Percentiles rank a stretch among this genome's conserved stretches.
phyloP scores from a whole-genome alignment of 1,140 invertebrate genomes.

The Melipona quadrifasciata region DNA sequence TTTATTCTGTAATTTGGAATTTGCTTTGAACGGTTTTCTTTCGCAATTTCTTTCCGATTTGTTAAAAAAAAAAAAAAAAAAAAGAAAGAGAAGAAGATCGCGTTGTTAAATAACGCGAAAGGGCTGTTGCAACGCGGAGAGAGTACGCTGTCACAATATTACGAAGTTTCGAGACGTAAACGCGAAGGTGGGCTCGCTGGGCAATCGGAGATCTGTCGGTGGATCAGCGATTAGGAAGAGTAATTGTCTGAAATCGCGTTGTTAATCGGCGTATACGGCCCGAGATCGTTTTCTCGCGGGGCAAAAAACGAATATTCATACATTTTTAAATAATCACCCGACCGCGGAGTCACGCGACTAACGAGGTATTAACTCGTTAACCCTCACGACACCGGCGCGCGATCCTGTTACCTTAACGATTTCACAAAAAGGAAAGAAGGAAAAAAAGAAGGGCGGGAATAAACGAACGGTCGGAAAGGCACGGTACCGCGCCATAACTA shows the following conservation, averaged over 20 bases:
- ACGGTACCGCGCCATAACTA: neutral
- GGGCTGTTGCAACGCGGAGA: neutral
- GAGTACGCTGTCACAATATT: neutral
- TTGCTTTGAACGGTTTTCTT: neutral
- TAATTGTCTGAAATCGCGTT: conserved; percentile 28
- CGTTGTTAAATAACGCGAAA: neutral
- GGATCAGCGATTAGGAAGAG: conserved; percentile 1
- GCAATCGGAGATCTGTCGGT: conserved; percentile 9
- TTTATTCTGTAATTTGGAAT: neutral
- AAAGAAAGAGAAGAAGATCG: neutral
- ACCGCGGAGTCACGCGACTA: conserved; percentile 39
- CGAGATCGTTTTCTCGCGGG: conserved; percentile 5
- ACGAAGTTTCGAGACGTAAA: neutral
- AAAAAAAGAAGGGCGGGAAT: neutral
- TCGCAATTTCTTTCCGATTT: no score
- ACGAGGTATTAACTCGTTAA: conserved; percentile 47
- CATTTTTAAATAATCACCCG: conserved; percentile 46
- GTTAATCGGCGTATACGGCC: conserved; percentile 10
- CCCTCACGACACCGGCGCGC: conserved; percentile 32
- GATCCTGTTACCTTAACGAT: conserved; percentile 31
- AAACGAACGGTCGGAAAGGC: neutral
- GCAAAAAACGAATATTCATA: conserved; percentile 19
- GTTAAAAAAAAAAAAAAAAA: no score
- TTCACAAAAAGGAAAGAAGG: neutral
- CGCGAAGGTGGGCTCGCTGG: neutral